Evolutionary conservation across 2,113 vertebrate genomes (phyloP), one percentile per base, ranked within the genome.

Genomic region (Cyprinodon variegatus): DNA sequence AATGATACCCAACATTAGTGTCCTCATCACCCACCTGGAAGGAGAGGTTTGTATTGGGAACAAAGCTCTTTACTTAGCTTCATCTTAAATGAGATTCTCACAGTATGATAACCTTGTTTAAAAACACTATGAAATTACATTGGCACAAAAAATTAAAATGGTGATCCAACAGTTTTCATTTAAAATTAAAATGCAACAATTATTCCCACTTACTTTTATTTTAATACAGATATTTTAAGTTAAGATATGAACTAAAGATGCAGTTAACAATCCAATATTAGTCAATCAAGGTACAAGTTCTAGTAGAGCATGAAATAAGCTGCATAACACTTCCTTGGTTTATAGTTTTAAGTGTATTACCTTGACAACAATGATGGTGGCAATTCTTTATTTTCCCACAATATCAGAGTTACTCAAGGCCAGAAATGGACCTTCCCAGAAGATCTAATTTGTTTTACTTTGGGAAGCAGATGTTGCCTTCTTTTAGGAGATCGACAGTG

Each of bases 1-100:
- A 61, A 93, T 99, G 86, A 92, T 98, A 43, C 95, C 96, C 72
- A 96, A 96, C 88, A 95, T 99, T 69, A 98, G 97, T 29, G 91
- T 98, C 83, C 91, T 99, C 1, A 88, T 98, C 70, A 92, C 90
- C 72, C 96, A 97, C 76, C 91, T 99, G 92, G 96, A 98, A 77
- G 96, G 96, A 85, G 97, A 99, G 95, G 98, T 98, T 92, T 66
- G 40, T 14, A 29, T 41, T 37, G 14, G 29, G 0, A 69, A 74
- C n/a, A 57, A 14, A 4, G 1, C 17, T 20, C 15, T 48, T n/a
- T 46, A 29, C 29, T 48, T 11, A 14, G 15, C 5, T 29, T 17
- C 61, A 1, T 0, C 3, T 12, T 5, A 17, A 11, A 41, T 43
- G 64, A 62, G 4, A 7, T 38, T 37, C 12, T 62, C 17, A 6